Evolutionary conservation across 2,888 invertebrate genomes (phyloP).

Genomic region (Chaitophorus viminalis): DNA sequence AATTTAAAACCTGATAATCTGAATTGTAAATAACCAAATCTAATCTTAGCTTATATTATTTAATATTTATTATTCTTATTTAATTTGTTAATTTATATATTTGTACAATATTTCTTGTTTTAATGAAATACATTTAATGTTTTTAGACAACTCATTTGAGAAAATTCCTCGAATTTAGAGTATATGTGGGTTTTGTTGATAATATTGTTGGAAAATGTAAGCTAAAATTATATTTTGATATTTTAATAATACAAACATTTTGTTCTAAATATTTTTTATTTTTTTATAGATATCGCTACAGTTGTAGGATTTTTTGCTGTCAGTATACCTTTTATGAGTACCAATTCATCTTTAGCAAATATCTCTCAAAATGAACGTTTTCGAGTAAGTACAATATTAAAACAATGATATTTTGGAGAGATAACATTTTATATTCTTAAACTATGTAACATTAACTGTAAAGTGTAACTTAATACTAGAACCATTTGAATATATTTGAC

Average conservation of each 20-base stretch:
- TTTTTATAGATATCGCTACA: slow-evolving; percentile 85
- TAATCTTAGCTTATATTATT: no score
- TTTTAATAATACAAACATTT: slow-evolving; percentile 3
- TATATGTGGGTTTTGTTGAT: slow-evolving; percentile 93
- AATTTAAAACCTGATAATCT: no score
- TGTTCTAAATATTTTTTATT: slow-evolving; percentile 59
- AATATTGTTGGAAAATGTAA: slow-evolving; percentile 96
- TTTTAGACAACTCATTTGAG: slow-evolving; percentile 80
- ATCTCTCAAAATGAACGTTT: slow-evolving; percentile 81
- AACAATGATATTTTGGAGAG: neutral
- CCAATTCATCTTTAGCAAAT: slow-evolving; percentile 75
- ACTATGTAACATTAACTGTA: no score
- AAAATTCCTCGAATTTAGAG: slow-evolving; percentile 88
- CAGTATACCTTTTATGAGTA: slow-evolving; percentile 90
- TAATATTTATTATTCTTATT: no score
- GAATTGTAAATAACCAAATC: no score
- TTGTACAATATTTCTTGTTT: neutral
- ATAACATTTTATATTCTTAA: neutral
- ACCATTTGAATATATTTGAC: no score
- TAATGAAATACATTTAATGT: slow-evolving; percentile 61
- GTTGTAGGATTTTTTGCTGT: slow-evolving; percentile 96
- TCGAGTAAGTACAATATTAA: slow-evolving; percentile 70
- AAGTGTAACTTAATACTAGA: no score
- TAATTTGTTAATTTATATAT: no score
- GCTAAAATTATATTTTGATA: slow-evolving; percentile 65